Evolutionary conservation across 1,140 invertebrate genomes (phyloP).

Genomic region (Zaprionus capensis): DNA sequence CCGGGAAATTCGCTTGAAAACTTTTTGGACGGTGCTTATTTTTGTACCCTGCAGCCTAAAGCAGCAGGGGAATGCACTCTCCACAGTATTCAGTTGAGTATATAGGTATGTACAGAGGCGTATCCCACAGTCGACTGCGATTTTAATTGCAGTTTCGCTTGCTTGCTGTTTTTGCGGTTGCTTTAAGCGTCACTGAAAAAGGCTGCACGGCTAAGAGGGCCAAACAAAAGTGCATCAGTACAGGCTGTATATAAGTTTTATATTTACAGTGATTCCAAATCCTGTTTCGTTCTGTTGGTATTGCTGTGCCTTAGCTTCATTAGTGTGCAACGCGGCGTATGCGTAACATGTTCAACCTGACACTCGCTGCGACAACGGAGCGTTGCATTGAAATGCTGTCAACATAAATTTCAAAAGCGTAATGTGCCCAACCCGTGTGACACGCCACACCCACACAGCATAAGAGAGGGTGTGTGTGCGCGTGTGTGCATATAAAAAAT

Average conservation of each 20-base stretch:
- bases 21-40: not conserved
- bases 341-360: conserved; percentile 71
- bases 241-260: conserved; percentile 13
- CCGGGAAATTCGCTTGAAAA: not conserved
- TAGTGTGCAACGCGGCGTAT: conserved; percentile 72
- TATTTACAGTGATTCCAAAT: conserved; percentile 7
- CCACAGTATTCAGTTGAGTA: too few species aligned
- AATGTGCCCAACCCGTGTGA: conserved; percentile 65
- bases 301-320: conserved; percentile 61
- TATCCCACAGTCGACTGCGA: not conserved
- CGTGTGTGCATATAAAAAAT: conserved; percentile 52
- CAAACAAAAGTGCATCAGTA: conserved; percentile 28
- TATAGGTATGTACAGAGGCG: not conserved
- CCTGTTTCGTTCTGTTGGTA: not conserved
- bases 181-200: conserved; percentile 66
- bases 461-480: not conserved
- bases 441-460: conserved; percentile 56
- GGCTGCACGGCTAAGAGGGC: conserved; percentile 47
- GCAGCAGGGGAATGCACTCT: not conserved
- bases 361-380: conserved; percentile 19
- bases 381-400: conserved; percentile 59
- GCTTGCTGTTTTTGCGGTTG: conserved; percentile 29
- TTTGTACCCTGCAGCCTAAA: not conserved
- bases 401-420: conserved; percentile 71
- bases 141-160: not conserved